These are phyloP conservation scores for Scrobipalpa costella DNA, from an alignment of 2,888 invertebrate genomes.

Conservation along the genomic window DNA sequence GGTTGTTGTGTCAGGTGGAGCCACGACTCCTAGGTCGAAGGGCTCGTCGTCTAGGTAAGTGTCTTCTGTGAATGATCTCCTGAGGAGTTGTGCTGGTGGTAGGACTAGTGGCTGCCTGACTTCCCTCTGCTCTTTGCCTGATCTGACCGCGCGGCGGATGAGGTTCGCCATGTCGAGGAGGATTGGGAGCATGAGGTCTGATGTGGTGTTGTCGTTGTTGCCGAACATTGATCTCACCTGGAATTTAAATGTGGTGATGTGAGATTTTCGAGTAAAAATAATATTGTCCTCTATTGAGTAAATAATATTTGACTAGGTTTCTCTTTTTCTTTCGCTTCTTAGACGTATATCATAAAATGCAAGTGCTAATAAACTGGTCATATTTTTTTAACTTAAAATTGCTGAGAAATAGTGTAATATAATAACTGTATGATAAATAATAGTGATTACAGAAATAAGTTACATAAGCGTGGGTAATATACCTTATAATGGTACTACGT, in stretches of 20 bases:
- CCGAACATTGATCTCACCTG: conserved; percentile 83
- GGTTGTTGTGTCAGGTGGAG: conserved; percentile 36
- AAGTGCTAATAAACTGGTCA: too few species aligned
- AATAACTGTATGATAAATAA: too few species aligned
- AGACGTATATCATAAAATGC: too few species aligned
- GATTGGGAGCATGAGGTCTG: conserved; percentile 83
- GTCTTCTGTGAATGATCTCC: conserved; percentile 64
- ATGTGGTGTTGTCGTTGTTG: conserved; percentile 75
- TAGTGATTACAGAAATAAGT: too few species aligned
- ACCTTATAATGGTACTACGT: too few species aligned
- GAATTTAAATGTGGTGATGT: conserved; percentile 37
- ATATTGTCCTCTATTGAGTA: too few species aligned
- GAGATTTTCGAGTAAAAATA: too few species aligned
- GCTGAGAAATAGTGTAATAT: too few species aligned
- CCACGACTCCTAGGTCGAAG: conserved; percentile 50
- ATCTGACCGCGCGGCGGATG: conserved; percentile 75
- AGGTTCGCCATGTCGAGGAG: conserved; percentile 84
- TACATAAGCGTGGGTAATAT: too few species aligned
- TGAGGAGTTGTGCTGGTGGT: conserved; percentile 59
- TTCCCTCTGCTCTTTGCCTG: conserved; percentile 63
- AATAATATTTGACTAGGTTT: too few species aligned
- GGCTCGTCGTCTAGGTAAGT: conserved; percentile 55
- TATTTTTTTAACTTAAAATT: too few species aligned
- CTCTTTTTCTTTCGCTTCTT: too few species aligned
- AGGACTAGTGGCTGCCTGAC: conserved; percentile 45